A percentile compares a stretch with the other conserved stretches of the same genome.
phyloP scores from a whole-genome alignment of 2,888 invertebrate genomes.

The Sesamia inferens region DNA sequence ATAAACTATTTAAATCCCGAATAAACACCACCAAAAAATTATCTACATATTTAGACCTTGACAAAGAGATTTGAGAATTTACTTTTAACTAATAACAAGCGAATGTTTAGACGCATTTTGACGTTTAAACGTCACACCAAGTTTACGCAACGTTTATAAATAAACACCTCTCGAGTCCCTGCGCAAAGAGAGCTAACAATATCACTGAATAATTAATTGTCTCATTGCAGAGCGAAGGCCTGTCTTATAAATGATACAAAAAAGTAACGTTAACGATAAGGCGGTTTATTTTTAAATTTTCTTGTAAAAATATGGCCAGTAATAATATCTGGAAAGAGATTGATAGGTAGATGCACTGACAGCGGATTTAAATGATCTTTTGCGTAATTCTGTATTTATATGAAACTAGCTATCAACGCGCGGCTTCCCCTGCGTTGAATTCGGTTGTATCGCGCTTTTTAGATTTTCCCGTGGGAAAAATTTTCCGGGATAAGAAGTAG shows the following conservation, averaged over 20 bases:
- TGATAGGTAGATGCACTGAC: not conserved
- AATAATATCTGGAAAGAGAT: not conserved
- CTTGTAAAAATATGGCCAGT: constrained; percentile 9
- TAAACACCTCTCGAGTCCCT: not conserved
- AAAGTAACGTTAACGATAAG: constrained; percentile 4
- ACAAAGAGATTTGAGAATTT: constrained; percentile 8
- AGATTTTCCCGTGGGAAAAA: too few relatives aligned
- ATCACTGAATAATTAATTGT: constrained; percentile 10
- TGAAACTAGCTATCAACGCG: too few relatives aligned
- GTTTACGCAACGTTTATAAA: not conserved
- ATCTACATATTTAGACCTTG: not conserved
- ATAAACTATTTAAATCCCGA: not conserved
- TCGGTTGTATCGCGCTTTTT: too few relatives aligned
- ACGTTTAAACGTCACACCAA: too few relatives aligned
- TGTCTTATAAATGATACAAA: constrained; percentile 14
- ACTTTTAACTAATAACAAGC: not conserved
- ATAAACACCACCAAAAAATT: not conserved
- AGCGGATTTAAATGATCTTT: not conserved
- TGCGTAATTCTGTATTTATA: not conserved
- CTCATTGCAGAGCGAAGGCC: not conserved
- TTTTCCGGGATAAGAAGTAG: too few relatives aligned
- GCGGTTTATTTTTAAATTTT: constrained; percentile 18
- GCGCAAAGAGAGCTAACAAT: not conserved
- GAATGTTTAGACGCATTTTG: not conserved
- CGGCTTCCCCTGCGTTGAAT: too few relatives aligned